Evolutionary conservation across 2,113 vertebrate species (phyloP), one percentile per base, ranked within the genome.

Genomic region (Motacilla alba): DNA sequence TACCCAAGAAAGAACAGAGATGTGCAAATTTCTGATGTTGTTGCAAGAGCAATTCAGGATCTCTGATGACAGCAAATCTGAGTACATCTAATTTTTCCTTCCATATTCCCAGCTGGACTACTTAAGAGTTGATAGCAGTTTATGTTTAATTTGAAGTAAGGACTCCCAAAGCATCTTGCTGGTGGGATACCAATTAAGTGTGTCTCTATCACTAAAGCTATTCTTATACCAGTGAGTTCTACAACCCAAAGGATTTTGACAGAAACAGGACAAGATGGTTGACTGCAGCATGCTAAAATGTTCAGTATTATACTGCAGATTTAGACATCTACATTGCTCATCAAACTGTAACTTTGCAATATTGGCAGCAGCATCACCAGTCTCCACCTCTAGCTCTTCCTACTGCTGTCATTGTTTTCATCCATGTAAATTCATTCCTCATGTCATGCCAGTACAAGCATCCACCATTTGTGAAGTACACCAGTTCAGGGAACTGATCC

Each of bases 131-230:
- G 75, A 70, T 9, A 82, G 49, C 76, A 89, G 80, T 81, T 96
- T 91, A 80, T 41, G 58, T 86, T 90, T 96, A 91, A 95, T 84
- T 83, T 78, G 73, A 95, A 86, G 43, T 33, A 87, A 87, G 63
- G 95, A 95, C 83, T 94, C 93, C 89, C 73, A 72, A 89, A 89
- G 75, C 59, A 90, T 10, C 66, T 9, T 87, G 56, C 39, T 94
- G 75, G 83, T 72, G 35, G 80, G 76, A 93, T 70, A 80, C 69
- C 93, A 96, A 56, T 87, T 83, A 94, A 69, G 46, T 56, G 52
- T 81, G 46, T 49, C 59, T 67, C 92, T 56, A 75, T 75, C 73
- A 58, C 66, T 68, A 20, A 59, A 81, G 52, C 68, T 96, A 31
- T 68, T 84, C 70, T 89, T 87, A 37, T 22, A 94, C 55, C 68